These are phyloP conservation scores for Helobdella robusta DNA, from an alignment of 2,888 invertebrate species.

Conservation along the genomic window DNA sequence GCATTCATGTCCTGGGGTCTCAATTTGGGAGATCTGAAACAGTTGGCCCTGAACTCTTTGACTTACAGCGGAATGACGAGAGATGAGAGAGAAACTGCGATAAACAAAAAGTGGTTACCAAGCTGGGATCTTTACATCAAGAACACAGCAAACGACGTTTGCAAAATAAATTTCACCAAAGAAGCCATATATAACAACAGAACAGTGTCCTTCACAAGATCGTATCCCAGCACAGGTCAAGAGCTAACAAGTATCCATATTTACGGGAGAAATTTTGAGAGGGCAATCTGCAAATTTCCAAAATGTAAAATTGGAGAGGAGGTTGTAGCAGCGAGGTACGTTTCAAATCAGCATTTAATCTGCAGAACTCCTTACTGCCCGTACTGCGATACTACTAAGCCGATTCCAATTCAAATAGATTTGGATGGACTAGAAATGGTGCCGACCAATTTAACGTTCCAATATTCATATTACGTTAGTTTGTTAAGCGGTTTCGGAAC, in stretches of 20 bases:
- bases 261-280: conserved; percentile 11
- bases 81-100: conserved; percentile 30
- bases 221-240: neutral
- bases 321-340: neutral
- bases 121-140: conserved; percentile 34
- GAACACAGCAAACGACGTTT: conserved; percentile 28
- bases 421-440: too few relatives aligned
- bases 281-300: conserved; percentile 18
- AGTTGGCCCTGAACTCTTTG: conserved; percentile 35
- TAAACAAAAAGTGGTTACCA: conserved; percentile 32
- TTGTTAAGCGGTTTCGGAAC: too few relatives aligned
- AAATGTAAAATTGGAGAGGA: conserved; percentile 30
- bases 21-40: conserved; percentile 35
- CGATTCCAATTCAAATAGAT: too few relatives aligned
- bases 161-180: conserved; percentile 16
- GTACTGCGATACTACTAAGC: too few relatives aligned
- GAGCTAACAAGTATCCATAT: conserved; percentile 1
- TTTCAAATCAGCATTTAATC: neutral
- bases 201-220: neutral
- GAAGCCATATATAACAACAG: conserved; percentile 13
- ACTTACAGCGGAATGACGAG: conserved; percentile 33
- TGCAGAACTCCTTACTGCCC: neutral
- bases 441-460: too few relatives aligned
- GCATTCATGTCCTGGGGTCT: conserved; percentile 37
- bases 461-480: too few relatives aligned